Conservation (phyloP, 2,797 vertebrate species). For the Chelon auratus region DNA sequence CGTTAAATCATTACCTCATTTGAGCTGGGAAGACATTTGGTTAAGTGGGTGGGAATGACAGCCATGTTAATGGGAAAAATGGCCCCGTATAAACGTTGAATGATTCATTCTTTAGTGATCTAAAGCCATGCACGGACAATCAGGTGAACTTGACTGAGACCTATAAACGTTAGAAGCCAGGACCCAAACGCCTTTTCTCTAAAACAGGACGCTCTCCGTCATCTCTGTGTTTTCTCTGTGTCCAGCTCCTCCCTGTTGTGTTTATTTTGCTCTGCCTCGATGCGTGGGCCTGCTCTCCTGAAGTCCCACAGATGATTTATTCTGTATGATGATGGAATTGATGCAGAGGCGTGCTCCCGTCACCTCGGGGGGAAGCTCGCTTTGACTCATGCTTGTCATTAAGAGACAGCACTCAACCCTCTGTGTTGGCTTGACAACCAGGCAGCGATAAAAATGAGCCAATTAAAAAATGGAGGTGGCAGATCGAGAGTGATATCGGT, state of each 20-base stretch:
- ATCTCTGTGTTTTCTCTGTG: conserved; percentile 8
- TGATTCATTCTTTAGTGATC: conserved; percentile 41
- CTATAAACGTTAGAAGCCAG: conserved; percentile 28
- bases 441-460: conserved; percentile 53
- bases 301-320: conserved; percentile 62
- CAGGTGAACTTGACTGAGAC: conserved; percentile 31
- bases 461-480: conserved; percentile 67
- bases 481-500: conserved; percentile 55
- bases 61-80: conserved; percentile 45
- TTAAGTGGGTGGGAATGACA: conserved; percentile 34
- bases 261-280: conserved; percentile 31
- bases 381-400: conserved; percentile 74
- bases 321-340: conserved; percentile 60
- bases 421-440: conserved; percentile 76
- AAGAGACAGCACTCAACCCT: conserved; percentile 55
- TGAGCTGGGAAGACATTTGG: conserved; percentile 34
- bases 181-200: conserved; percentile 2
- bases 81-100: conserved; percentile 37
- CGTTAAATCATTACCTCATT: conserved; percentile 60
- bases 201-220: conserved; percentile 12
- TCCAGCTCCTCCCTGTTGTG: conserved; percentile 39
- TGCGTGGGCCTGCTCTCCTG: conserved; percentile 49
- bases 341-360: conserved; percentile 62
- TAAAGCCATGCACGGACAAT: conserved; percentile 27
- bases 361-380: conserved; percentile 56